Conservation (phyloP, 2,888 invertebrate species). For the Drosophila testacea region DNA sequence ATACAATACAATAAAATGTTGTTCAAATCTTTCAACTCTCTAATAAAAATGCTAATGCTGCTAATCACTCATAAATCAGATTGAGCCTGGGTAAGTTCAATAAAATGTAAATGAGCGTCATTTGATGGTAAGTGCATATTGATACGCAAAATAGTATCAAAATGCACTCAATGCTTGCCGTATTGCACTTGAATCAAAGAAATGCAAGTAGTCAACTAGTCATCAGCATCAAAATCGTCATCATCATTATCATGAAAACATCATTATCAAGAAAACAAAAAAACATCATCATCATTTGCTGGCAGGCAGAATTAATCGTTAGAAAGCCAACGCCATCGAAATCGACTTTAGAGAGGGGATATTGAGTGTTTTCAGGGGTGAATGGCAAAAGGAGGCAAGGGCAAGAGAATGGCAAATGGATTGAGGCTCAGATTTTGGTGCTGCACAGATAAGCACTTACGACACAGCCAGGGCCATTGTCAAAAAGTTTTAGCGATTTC, state of each 20-base stretch:
- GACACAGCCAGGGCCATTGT: conserved; percentile 51
- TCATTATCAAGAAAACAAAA: conserved; percentile 2
- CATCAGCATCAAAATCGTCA: conserved; percentile 19
- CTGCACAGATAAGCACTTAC: conserved; percentile 59
- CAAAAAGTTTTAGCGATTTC: conserved; percentile 70
- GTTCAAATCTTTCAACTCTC: background rate
- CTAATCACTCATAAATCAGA: background rate
- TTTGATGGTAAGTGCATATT: conserved; percentile 5
- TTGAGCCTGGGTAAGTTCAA: background rate
- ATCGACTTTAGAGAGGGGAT: conserved; percentile 40
- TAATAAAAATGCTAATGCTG: background rate
- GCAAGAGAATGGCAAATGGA: conserved; percentile 49
- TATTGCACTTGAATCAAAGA: conserved; percentile 13
- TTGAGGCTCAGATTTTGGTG: conserved; percentile 61
- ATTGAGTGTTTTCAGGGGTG: conserved; percentile 8
- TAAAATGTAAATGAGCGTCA: conserved; percentile 9
- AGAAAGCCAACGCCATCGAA: conserved; percentile 40
- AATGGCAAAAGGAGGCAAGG: background rate
- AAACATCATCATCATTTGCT: conserved; percentile 23
- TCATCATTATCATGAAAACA: conserved; percentile 11
- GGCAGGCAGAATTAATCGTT: conserved; percentile 58
- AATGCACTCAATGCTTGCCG: conserved; percentile 10
- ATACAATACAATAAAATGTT: too few relatives aligned
- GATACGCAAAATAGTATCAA: conserved; percentile 5
- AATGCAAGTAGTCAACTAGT: conserved; percentile 33